These are phyloP conservation scores for Onychostruthus taczanowskii DNA, from an alignment of 2,113 vertebrate species.

Conservation along the genomic window DNA sequence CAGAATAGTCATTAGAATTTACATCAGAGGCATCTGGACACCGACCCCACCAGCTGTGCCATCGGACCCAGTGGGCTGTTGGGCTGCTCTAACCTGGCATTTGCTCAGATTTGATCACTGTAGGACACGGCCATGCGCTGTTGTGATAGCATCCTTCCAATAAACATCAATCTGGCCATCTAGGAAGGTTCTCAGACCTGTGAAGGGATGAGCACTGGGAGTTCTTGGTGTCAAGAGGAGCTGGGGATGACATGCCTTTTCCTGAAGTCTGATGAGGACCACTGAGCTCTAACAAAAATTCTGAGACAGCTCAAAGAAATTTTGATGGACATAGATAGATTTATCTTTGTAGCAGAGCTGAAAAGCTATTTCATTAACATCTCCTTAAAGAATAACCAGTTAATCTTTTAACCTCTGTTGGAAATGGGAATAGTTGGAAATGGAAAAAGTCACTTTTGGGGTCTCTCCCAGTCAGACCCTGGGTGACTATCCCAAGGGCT, in stretches of 20 bases:
- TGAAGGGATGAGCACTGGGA: background rate
- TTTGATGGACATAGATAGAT: background rate
- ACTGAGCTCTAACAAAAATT: background rate
- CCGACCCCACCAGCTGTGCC: background rate
- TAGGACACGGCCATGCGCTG: background rate
- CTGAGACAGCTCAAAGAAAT: background rate
- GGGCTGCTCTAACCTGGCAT: background rate
- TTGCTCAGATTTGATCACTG: background rate
- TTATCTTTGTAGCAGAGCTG: background rate
- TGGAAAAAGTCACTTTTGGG: background rate
- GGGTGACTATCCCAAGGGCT: background rate
- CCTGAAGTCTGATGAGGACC: background rate
- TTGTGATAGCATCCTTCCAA: background rate
- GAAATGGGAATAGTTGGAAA: background rate
- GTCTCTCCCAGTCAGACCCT: background rate
- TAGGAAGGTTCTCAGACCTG: background rate
- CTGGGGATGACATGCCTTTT: background rate
- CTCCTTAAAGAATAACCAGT: background rate
- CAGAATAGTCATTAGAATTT: background rate
- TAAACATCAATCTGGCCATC: background rate
- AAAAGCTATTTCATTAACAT: background rate
- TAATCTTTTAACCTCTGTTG: background rate
- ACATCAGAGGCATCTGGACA: background rate
- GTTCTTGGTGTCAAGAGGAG: background rate
- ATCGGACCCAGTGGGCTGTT: accelerated